A percentile compares a stretch with the other conserved stretches of the same genome.
Evolutionary conservation across 1,140 invertebrate species (phyloP).

Genomic region (Hycleus cichorii): DNA sequence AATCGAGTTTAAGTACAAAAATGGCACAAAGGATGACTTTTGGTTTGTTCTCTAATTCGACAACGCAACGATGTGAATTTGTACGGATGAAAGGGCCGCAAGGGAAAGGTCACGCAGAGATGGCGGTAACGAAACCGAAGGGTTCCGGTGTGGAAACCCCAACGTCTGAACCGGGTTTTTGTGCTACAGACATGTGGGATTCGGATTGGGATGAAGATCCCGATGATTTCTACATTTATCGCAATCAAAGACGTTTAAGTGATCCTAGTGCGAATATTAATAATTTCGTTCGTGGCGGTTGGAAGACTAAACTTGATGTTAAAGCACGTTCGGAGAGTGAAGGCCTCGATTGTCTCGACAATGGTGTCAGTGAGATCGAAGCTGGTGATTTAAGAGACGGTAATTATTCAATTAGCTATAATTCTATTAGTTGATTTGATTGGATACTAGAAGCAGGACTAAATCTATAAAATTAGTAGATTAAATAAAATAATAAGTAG

Average conservation of each 20-base stretch:
- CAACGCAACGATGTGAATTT: constrained; percentile 87
- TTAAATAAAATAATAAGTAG: not conserved
- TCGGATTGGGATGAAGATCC: constrained; percentile 80
- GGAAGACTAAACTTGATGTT: constrained; percentile 55
- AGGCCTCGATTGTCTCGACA: constrained; percentile 72
- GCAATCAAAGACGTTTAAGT: constrained; percentile 76
- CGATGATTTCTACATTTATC: constrained; percentile 74
- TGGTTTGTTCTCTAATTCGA: constrained; percentile 73
- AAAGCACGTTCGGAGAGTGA: constrained; percentile 90
- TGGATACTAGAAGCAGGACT: constrained; percentile 27
- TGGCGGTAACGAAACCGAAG: constrained; percentile 91
- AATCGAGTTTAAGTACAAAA: constrained; percentile 90
- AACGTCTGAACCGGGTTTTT: constrained; percentile 83
- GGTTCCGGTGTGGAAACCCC: constrained; percentile 89
- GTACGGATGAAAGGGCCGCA: constrained; percentile 95
- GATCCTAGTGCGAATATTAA: constrained; percentile 92
- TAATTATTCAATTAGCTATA: constrained; percentile 43
- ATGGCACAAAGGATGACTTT: constrained; percentile 95
- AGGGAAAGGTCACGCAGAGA: constrained; percentile 95
- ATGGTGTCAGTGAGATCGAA: constrained; percentile 83
- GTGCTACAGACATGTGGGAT: constrained; percentile 78
- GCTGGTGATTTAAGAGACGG: constrained; percentile 89
- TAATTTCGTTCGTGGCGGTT: constrained; percentile 76
- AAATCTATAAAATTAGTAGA: constrained; percentile 1
- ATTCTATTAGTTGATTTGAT: constrained; percentile 1